Conservation (phyloP, 2,113 vertebrate species). For the Corydoras maculifer region DNA sequence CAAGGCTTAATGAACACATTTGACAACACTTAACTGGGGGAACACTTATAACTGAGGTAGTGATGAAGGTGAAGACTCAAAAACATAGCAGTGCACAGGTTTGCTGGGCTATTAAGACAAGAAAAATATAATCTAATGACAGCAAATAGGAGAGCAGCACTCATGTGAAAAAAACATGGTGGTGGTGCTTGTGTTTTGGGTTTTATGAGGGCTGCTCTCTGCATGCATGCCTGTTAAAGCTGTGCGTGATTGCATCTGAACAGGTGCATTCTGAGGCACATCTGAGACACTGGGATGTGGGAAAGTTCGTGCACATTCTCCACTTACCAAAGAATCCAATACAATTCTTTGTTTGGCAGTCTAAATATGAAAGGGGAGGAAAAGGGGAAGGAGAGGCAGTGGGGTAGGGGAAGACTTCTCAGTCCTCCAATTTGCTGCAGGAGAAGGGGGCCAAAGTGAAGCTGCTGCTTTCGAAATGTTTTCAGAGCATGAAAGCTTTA, state of each 20-base stretch:
- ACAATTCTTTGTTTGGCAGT: constrained; percentile 61
- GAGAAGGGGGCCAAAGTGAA: constrained; percentile 41
- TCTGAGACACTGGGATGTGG: constrained; percentile 48
- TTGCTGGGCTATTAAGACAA: constrained; percentile 1
- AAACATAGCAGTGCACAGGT: constrained; percentile 12
- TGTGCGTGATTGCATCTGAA: constrained; percentile 11
- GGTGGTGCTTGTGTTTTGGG: neutral
- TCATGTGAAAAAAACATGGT: neutral
- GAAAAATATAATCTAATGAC: too few species aligned
- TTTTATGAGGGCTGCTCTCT: constrained; percentile 27
- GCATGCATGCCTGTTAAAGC: constrained; percentile 41
- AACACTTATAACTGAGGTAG: neutral
- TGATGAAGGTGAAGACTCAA: neutral
- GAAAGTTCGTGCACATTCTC: constrained; percentile 52
- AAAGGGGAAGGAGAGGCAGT: constrained; percentile 4
- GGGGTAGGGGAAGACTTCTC: constrained; percentile 14
- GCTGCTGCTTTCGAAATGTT: constrained; percentile 24
- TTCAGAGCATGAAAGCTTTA: constrained; percentile 10
- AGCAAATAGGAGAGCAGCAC: constrained; percentile 43
- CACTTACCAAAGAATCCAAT: constrained; percentile 74
- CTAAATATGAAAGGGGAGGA: constrained; percentile 23
- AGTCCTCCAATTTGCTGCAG: constrained; percentile 39
- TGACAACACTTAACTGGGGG: neutral
- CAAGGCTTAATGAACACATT: neutral
- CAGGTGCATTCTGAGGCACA: constrained; percentile 10